phyloP scores from a whole-genome alignment of 2,797 vertebrate genomes.

The Chelidonichthys spinosus region DNA sequence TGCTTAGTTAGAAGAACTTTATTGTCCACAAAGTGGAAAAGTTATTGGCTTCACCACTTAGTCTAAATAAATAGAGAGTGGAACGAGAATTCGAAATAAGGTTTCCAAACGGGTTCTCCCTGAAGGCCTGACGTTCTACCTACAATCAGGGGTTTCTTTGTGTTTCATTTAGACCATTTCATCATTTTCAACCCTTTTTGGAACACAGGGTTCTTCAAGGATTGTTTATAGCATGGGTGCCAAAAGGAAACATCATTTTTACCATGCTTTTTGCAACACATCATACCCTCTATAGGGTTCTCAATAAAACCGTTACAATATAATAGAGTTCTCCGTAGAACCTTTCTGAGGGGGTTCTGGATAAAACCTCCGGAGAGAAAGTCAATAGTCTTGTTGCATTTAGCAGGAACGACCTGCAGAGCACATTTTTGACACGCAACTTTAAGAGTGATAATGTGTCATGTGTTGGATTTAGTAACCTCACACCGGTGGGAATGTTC shows the following conservation, averaged over 20 bases:
- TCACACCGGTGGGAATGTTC: conserved; percentile 67
- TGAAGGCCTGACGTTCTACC: too few species aligned
- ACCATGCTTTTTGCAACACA: too few species aligned
- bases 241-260: too few species aligned
- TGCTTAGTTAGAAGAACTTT: not conserved
- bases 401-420: not conserved
- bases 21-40: not conserved
- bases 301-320: too few species aligned
- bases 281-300: too few species aligned
- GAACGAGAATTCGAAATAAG: not conserved
- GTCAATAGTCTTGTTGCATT: not conserved
- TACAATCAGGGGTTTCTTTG: too few species aligned
- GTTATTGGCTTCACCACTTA: not conserved
- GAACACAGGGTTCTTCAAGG: not conserved
- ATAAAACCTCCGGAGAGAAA: too few species aligned
- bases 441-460: conserved; percentile 33
- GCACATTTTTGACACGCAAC: conserved; percentile 7
- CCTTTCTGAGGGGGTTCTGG: too few species aligned
- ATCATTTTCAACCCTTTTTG: too few species aligned
- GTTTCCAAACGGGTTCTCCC: too few species aligned
- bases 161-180: too few species aligned
- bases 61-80: not conserved
- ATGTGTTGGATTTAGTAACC: conserved; percentile 51
- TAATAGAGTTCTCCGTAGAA: too few species aligned
- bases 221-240: not conserved